Evolutionary conservation across 2,797 vertebrate genomes (phyloP), one percentile per base, ranked within the genome.

Genomic region (Accipiter fasciatus): DNA sequence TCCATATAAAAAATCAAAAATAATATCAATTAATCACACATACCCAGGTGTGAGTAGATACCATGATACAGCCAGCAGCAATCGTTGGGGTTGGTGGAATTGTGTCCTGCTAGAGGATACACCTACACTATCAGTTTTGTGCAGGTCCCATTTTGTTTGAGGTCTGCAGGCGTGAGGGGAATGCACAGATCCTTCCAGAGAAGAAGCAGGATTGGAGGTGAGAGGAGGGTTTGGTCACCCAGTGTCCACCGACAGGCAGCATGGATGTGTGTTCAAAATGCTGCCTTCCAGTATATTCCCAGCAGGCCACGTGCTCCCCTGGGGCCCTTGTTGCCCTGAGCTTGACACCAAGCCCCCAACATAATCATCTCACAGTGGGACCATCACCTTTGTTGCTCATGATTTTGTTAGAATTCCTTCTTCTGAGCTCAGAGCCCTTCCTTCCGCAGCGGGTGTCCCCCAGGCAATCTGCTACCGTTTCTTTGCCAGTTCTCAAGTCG

Each of bases 271-370:
- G 26, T 33, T 40, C 42, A 61, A 71, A 94, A 65, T 52, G 26
- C 3, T 82, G n/a, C 46, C 40, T 84, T 82, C 66, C 49, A 72
- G 33, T 4, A 25, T 40, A 50, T 20, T 69, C 17, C 19, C 46
- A 75, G 39, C 28, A 72, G 39, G 11, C 35, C 31, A 78, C 0
- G 0, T 15, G 31, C 2, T 70, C 29, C 88, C 49, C 42, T 57
- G 15, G 6, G 22, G 11, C 25, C 20, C 35, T 79, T 0, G 0
- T 9, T 61, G 15, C 16, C 40, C 58, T 67, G 37, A 55, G 11
- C 42, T 21, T 24, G 8, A 54, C 47, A 73, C 35, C n/a, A 92
- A 8, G 3, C 5, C 29, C 26, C 10, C 1, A 1, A 37, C 16
- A 86, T 7, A 67, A 47, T 39, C 4, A 2, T 31, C 40, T 64